Evolutionary conservation across 2,888 invertebrate species (phyloP).

Genomic region (Synergus japonicus): DNA sequence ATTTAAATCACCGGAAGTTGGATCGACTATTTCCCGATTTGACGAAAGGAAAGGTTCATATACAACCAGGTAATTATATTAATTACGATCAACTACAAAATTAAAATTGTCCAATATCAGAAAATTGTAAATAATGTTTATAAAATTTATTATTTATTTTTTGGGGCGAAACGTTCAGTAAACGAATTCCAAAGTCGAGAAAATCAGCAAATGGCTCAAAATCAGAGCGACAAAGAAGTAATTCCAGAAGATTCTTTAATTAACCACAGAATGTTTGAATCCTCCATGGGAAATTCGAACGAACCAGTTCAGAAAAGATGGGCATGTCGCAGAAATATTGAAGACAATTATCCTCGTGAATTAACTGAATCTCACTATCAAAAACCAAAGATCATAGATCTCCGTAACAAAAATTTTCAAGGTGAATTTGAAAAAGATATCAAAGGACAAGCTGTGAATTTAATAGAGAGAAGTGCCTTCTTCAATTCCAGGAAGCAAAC

Average conservation of each 20-base stretch:
- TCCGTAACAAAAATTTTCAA: background rate
- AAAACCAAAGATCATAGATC: background rate
- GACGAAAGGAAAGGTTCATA: background rate
- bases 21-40: background rate
- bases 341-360: background rate
- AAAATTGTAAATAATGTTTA: too few relatives aligned
- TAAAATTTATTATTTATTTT: background rate
- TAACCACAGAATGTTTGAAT: slow-evolving; percentile 1
- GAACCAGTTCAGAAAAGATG: slow-evolving; percentile 1
- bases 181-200: background rate
- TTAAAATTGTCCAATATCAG: too few relatives aligned
- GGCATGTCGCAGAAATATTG: background rate
- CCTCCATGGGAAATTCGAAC: slow-evolving; percentile 15
- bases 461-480: slow-evolving; percentile 15
- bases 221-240: background rate
- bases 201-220: background rate
- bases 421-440: background rate
- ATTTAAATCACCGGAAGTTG: background rate
- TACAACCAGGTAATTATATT: background rate
- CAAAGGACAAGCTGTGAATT: background rate
- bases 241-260: slow-evolving; percentile 1
- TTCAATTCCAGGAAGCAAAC: slow-evolving; percentile 41
- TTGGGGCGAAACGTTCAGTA: background rate
- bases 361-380: background rate
- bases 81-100: background rate